Evolutionary conservation across 2,888 invertebrate species (phyloP), one percentile per base, ranked within the genome.

Genomic region (Clusia tigrina): DNA sequence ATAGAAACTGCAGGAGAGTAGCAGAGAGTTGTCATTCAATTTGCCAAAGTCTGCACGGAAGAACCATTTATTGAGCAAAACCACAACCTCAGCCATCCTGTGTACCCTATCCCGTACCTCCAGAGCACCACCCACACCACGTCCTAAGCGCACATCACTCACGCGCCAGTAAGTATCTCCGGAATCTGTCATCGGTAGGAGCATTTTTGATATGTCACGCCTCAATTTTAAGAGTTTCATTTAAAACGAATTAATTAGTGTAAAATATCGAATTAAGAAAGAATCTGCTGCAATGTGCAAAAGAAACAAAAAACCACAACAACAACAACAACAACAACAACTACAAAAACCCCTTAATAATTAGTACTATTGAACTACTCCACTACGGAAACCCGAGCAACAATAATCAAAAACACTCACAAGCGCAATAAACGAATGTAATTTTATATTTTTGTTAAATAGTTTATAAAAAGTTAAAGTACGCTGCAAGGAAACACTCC

Each of bases 401-500:
- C 3, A 3, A n/a, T n/a, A 42, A 42, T 57, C 25, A 24, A n/a
- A 17, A 10, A 46, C 22, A 24, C 32, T 51, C 18, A 25, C 17
- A 51, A 20, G 37, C 38, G 18, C 54, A 22, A 23, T 38, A 18
- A 25, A 32, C 54, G n/a, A n/a, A n/a, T n/a, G n/a, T 42, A 20
- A 54, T 48, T 46, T 54, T 42, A 42, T 52, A 57, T 26, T 42
- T 62, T 58, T 62, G 62, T 62, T 62, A 58, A 62, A 58, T 62
- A 62, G 52, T 58, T 62, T 20, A 53, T 54, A 58, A 58, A 59
- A 24, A 26, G n/a, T n/a, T n/a, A n/a, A n/a, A n/a, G n/a, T n/a
- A n/a, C n/a, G n/a, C n/a, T n/a, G n/a, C n/a, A n/a, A n/a, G n/a
- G n/a, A n/a, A n/a, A n/a, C n/a, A n/a, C n/a, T n/a, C n/a, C n/a